Conservation (phyloP, 1,140 invertebrate species). For the Bombus pyrosoma region DNA sequence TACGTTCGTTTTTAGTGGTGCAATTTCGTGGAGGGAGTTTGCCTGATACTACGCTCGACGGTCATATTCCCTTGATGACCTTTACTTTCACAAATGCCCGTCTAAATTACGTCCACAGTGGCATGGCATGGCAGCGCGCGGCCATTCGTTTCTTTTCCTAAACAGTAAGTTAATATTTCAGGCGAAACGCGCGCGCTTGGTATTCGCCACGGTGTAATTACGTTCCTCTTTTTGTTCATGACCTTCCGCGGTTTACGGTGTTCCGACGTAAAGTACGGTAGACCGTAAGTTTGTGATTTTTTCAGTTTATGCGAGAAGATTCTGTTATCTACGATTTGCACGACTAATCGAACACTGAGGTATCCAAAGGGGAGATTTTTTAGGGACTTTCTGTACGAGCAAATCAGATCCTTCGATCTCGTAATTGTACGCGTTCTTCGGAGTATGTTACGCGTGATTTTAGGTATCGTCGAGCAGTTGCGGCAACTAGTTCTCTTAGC, state of each 20-base stretch:
- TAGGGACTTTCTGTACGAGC: no score
- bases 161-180: conserved; percentile 26
- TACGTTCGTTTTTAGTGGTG: conserved; percentile 33
- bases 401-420: background rate
- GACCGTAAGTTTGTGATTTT: background rate
- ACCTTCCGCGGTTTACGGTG: background rate
- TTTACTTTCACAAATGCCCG: conserved; percentile 28
- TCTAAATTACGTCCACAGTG: conserved; percentile 26
- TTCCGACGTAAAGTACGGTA: background rate
- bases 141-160: conserved; percentile 4
- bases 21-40: conserved; percentile 24
- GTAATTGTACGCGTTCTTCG: background rate
- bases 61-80: conserved; percentile 41
- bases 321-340: background rate
- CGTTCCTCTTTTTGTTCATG: background rate
- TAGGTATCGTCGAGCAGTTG: no score
- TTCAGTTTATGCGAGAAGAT: background rate
- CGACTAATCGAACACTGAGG: background rate
- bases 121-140: no score
- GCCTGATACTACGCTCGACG: background rate
- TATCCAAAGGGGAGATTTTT: background rate
- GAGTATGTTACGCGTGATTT: no score
- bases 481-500: no score
- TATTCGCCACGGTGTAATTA: background rate
- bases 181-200: background rate